These are phyloP conservation scores for Bettongia penicillata DNA, from an alignment of 2,113 vertebrate genomes.

Conservation along the genomic window DNA sequence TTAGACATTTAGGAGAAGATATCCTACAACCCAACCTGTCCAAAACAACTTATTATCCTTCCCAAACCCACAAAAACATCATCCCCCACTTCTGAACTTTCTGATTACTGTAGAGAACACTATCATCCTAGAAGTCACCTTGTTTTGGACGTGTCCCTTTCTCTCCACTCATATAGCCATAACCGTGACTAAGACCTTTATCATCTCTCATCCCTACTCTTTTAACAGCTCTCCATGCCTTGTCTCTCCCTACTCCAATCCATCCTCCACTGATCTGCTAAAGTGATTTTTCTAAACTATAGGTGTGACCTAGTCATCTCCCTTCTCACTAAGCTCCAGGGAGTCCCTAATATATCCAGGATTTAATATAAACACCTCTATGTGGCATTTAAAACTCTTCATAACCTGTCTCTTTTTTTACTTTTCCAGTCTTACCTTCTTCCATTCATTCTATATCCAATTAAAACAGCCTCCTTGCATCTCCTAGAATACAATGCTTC, in stretches of 20 bases:
- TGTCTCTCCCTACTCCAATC: neutral
- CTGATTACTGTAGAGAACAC: neutral
- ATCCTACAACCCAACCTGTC: neutral
- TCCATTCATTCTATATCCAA: neutral
- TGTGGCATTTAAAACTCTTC: neutral
- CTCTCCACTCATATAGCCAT: neutral
- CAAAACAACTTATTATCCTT: neutral
- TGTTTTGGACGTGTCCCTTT: neutral
- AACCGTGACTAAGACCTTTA: neutral
- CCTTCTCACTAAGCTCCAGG: neutral
- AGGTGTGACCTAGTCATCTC: neutral
- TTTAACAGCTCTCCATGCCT: neutral
- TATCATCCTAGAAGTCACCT: neutral
- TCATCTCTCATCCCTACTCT: neutral
- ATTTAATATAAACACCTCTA: neutral
- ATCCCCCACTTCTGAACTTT: neutral
- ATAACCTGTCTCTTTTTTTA: neutral
- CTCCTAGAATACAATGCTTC: neutral
- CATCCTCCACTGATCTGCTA: neutral
- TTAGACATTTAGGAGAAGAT: neutral
- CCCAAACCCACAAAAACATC: neutral
- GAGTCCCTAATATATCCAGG: neutral
- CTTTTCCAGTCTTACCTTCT: neutral
- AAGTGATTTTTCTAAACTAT: neutral
- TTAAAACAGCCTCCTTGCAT: neutral